phyloP scores from a whole-genome alignment of 2,888 invertebrate species.

The Trichopoda pennipes region DNA sequence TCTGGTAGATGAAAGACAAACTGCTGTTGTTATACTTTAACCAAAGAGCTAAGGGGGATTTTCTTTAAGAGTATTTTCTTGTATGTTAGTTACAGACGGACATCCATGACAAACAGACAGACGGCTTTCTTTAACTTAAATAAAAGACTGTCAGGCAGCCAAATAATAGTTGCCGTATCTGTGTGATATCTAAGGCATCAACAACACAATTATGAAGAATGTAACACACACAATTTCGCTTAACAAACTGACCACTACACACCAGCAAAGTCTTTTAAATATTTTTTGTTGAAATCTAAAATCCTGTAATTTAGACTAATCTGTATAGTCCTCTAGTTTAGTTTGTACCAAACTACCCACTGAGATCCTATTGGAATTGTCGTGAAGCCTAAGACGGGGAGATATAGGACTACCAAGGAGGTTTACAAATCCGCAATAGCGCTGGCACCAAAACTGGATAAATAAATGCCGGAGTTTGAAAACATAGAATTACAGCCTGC shows the following conservation, averaged over 20 bases:
- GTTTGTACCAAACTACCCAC: too few species aligned
- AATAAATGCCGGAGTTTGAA: too few species aligned
- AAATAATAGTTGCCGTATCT: slow-evolving; percentile 51
- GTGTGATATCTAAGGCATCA: slow-evolving; percentile 31
- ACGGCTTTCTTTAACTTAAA: slow-evolving; percentile 41
- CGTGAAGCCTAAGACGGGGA: too few species aligned
- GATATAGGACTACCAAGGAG: too few species aligned
- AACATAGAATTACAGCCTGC: too few species aligned
- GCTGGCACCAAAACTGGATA: too few species aligned
- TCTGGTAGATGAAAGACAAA: background rate
- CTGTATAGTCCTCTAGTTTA: too few species aligned
- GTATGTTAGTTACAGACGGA: slow-evolving; percentile 10
- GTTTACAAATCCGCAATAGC: too few species aligned
- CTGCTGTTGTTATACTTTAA: slow-evolving; percentile 21
- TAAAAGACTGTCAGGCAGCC: slow-evolving; percentile 66
- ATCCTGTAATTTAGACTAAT: too few species aligned
- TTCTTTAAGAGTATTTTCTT: slow-evolving; percentile 49
- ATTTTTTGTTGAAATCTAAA: too few species aligned
- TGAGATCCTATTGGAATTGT: too few species aligned
- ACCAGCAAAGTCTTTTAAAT: background rate
- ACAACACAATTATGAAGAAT: background rate
- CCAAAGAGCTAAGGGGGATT: slow-evolving; percentile 5
- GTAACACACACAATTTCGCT: slow-evolving; percentile 27
- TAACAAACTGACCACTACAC: background rate
- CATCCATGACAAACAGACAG: slow-evolving; percentile 16